Evolutionary conservation across 1,140 invertebrate genomes (phyloP).

Genomic region (Hyposmocoma kahamanoa): DNA sequence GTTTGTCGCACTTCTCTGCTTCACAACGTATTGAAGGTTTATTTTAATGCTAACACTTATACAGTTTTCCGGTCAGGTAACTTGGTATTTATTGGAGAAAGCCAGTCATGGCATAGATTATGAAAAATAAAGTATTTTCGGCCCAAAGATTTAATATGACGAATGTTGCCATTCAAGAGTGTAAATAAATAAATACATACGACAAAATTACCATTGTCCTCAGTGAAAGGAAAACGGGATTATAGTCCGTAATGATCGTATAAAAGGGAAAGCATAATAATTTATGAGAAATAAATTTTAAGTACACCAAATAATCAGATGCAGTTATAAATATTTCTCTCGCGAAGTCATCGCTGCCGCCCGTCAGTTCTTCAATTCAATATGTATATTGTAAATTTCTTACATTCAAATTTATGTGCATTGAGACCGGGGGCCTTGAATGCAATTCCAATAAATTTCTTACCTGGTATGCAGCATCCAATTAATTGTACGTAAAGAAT

Average conservation of each 20-base stretch:
- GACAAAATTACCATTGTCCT: background rate
- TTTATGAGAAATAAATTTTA: background rate
- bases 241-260: background rate
- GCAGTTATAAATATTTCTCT: too few species aligned
- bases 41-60: too few species aligned
- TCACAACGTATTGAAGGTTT: too few species aligned
- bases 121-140: background rate
- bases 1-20: too few species aligned
- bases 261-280: background rate
- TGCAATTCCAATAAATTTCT: too few species aligned
- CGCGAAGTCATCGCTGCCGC: too few species aligned
- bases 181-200: background rate
- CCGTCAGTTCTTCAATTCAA: too few species aligned
- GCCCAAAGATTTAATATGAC: conserved; percentile 1
- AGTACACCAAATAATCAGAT: too few species aligned
- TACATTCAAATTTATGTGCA: too few species aligned
- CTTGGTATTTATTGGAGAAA: conserved; percentile 40
- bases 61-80: conserved; percentile 21
- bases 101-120: conserved; percentile 4
- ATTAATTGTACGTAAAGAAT: conserved; percentile 6
- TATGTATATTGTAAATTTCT: too few species aligned
- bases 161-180: conserved; percentile 12
- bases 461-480: too few species aligned
- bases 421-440: too few species aligned
- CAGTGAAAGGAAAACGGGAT: background rate